Evolutionary conservation across 2,797 vertebrate genomes (phyloP), one percentile per base, ranked within the genome.

Genomic region (Sebastes kiyomatsui): DNA sequence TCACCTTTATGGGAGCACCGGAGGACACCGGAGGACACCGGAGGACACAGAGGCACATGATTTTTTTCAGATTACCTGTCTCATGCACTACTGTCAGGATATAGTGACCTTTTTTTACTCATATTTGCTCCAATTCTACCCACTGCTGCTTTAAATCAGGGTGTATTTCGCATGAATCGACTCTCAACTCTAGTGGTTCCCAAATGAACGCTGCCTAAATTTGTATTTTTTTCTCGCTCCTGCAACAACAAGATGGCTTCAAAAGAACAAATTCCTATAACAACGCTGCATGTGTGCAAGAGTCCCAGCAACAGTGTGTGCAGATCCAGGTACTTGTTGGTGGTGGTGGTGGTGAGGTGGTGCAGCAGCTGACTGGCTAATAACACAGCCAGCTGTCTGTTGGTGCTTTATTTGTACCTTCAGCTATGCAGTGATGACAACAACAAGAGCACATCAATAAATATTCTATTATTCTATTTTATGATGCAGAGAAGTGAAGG

Each of bases 361-460:
- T 72, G 72, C 83, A 70, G 72, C 84, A 67, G 62, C 76, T 73
- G 81, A 65, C 71, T 79, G 79, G 46, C 59, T 66, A 65, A 76
- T 58, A 72, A 27, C 76, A 30, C 70, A 6, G 28, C 35, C 82
- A 77, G 69, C 79, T 81, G 79, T 42, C 55, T 77, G 67, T 81
- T 70, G 25, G 76, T 58, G 62, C 61, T 84, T 84, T 84, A 82
- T 74, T 76, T 77, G 69, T 61, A 79, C 77, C 80, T 61, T 69
- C 72, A 87, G 83, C 81, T 49, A 67, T 76, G 75, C 75, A 68
- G 76, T 7, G 62, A 74, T 70, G 71, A 82, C 81, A 79, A 55
- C 77, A 79, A 55, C 77, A 25, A 56, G 16, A 66, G 64, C 65
- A 52, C 10, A 70, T n/a, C 71, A 56, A 52, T 33, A 55, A 20